phyloP scores from a whole-genome alignment of 2,797 vertebrate species.

The Tenualosa thibaudeaui region DNA sequence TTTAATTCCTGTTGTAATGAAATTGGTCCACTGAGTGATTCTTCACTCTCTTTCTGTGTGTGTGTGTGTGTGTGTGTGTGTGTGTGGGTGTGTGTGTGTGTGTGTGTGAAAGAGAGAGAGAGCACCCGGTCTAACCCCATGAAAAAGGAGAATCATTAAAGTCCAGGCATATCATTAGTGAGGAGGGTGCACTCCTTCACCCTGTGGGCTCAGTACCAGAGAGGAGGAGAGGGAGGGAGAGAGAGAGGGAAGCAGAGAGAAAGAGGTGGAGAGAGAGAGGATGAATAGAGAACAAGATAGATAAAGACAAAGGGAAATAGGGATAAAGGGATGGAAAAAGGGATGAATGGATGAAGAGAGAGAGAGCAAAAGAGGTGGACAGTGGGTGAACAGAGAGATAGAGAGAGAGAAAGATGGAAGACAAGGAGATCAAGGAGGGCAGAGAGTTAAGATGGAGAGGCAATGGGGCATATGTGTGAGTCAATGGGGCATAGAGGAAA shows the following conservation, averaged over 20 bases:
- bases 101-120: too few species aligned
- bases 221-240: not conserved
- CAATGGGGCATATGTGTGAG: not conserved
- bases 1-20: constrained; percentile 73
- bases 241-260: not conserved
- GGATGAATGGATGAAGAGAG: not conserved
- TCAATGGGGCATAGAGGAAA: too few species aligned
- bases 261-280: not conserved
- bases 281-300: not conserved
- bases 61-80: too few species aligned
- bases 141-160: constrained; percentile 63
- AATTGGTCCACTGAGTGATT: constrained; percentile 73
- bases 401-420: not conserved
- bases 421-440: not conserved
- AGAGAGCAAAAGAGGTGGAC: not conserved
- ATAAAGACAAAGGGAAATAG: not conserved
- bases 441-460: not conserved
- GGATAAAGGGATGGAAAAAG: not conserved
- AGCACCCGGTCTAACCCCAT: constrained; percentile 65
- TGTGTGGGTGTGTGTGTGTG: too few species aligned
- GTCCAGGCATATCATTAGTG: constrained; percentile 32
- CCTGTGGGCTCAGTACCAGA: not conserved
- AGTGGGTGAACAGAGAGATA: not conserved
- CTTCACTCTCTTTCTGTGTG: not conserved
- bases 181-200: not conserved